Conservation (phyloP, 2,797 vertebrate species). For the Rhinichthys osculus region DNA sequence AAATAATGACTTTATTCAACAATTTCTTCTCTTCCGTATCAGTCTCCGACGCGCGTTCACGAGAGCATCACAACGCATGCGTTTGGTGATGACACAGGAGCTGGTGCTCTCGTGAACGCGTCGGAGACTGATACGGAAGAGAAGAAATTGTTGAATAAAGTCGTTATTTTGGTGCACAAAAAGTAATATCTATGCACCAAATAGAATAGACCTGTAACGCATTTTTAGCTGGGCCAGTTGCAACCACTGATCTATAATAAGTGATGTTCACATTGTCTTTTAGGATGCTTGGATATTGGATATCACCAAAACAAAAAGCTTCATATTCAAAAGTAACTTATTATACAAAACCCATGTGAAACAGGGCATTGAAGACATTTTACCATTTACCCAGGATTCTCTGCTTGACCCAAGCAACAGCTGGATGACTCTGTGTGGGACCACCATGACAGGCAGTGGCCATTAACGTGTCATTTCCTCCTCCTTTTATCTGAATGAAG, state of each 20-base stretch:
- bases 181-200: not conserved
- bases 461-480: conserved; percentile 86
- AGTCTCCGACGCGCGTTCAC: no score
- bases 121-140: no score
- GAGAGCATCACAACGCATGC: no score
- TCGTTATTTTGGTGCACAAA: no score
- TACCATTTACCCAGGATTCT: conserved; percentile 39
- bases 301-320: not conserved
- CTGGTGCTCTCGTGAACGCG: no score
- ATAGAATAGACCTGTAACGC: not conserved
- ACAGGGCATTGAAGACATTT: conserved; percentile 23
- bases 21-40: no score
- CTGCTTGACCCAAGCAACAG: conserved; percentile 57
- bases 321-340: conserved; percentile 6
- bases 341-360: not conserved
- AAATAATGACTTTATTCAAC: no score
- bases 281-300: not conserved
- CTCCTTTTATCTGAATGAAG: conserved; percentile 85
- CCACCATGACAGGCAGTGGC: conserved; percentile 78
- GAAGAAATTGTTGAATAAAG: no score
- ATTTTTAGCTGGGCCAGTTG: not conserved
- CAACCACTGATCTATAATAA: not conserved
- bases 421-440: conserved; percentile 67
- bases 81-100: no score
- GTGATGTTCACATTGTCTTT: not conserved